phyloP scores from a whole-genome alignment of 2,797 vertebrate genomes.

The Chloroceryle inda region DNA sequence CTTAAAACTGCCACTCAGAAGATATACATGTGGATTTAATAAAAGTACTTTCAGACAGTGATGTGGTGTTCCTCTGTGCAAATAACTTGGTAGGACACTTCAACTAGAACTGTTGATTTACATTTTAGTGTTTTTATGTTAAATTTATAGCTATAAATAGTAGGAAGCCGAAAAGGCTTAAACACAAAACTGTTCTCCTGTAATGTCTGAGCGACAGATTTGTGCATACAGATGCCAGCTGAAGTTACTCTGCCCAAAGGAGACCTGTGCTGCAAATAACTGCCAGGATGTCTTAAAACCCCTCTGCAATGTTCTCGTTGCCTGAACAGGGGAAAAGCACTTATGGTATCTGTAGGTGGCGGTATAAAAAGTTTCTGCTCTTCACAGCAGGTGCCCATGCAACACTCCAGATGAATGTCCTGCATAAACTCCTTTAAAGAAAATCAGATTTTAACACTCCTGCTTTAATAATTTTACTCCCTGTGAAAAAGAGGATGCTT shows the following conservation, averaged over 20 bases:
- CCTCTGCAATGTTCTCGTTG: rapidly evolving
- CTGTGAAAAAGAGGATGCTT: neutral
- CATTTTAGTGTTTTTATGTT: neutral
- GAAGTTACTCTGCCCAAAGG: neutral
- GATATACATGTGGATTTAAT: rapidly evolving
- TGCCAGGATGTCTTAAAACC: neutral
- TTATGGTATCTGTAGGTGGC: neutral
- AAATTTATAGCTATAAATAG: neutral
- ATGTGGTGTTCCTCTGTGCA: neutral
- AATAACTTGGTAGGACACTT: neutral
- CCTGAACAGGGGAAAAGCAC: neutral
- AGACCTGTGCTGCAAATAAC: neutral
- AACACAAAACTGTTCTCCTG: neutral
- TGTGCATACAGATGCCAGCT: rapidly evolving
- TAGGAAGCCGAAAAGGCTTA: neutral
- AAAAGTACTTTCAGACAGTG: neutral
- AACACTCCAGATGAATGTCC: neutral
- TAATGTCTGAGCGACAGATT: neutral
- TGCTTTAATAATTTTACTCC: neutral
- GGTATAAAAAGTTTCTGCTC: neutral
- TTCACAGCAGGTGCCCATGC: neutral
- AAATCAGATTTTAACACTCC: neutral
- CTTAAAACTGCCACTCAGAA: neutral
- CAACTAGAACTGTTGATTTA: neutral
- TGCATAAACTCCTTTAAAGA: neutral